Conservation (phyloP, 1,140 invertebrate species). For the Brachionus manjavacas region DNA sequence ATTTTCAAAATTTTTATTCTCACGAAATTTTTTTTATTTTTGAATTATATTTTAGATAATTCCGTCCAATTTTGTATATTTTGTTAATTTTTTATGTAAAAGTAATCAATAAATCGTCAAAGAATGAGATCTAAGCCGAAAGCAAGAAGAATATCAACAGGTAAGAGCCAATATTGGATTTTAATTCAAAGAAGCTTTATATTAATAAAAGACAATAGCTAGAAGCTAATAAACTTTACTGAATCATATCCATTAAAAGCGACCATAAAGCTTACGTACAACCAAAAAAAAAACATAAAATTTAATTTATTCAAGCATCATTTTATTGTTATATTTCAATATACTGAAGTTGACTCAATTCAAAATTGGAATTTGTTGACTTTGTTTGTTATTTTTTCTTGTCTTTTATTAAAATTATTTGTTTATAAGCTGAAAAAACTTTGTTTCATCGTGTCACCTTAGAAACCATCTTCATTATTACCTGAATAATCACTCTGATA, state of each 20-base stretch:
- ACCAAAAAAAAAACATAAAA: background rate
- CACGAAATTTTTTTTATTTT: background rate
- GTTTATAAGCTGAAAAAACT: slow-evolving; percentile 17
- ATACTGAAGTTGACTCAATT: background rate
- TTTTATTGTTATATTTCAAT: slow-evolving; percentile 23
- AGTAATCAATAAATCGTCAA: slow-evolving; percentile 16
- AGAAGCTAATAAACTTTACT: slow-evolving; percentile 17
- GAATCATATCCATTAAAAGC: slow-evolving; percentile 38
- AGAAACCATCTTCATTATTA: slow-evolving; percentile 40
- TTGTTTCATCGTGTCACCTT: slow-evolving; percentile 20
- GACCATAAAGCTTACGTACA: background rate
- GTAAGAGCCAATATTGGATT: slow-evolving; percentile 29
- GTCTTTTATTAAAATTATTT: slow-evolving; percentile 41
- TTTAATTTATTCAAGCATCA: slow-evolving; percentile 39
- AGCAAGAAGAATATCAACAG: slow-evolving; percentile 42
- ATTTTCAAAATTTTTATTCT: background rate
- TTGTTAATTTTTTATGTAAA: background rate
- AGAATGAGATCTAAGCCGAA: slow-evolving; percentile 42
- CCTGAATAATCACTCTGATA: slow-evolving; percentile 38
- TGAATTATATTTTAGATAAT: background rate
- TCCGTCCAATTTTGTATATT: slow-evolving; percentile 32
- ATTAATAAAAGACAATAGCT: slow-evolving; percentile 26
- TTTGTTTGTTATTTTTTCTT: slow-evolving; percentile 41
- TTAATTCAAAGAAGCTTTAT: background rate
- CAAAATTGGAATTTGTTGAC: slow-evolving; percentile 12